Base-by-base conservation (phyloP, 2,888 invertebrate genomes). In the Diloba caeruleocephala region DNA sequence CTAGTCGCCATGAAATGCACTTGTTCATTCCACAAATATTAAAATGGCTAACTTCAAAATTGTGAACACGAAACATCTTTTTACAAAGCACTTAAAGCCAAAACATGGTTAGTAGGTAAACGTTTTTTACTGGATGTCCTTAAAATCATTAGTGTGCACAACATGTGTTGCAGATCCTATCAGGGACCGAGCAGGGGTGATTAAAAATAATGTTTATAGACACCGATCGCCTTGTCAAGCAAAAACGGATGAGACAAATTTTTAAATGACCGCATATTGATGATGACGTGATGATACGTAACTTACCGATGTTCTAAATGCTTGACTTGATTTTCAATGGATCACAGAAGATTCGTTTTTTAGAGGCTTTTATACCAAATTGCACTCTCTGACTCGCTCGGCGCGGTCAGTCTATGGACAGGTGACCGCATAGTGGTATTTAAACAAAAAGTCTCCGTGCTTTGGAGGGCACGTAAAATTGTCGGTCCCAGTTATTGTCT, bases 151-250 rank as follows among this genome's bases (percentile, higher is more conserved):
- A 89, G 87, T 74, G 79, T 81, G 75, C 82, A 65, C 79, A 87
- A 90, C 90, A 90, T 90, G 86, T 91, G 91, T 90, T 79, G 69
- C 79, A 74, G 91, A 90, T 91, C 85, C 72, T 71, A 90, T 91
- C 90, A 55, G 63, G 74, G n/a, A n/a, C 63, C 63, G 60, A 66
- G 55, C 66, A 48, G 46, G 32, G 78, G 75, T 75, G 76, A 88
- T 88, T 85, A 89, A 87, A 85, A 81, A 79, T 77, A 76, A 82
- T 86, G 83, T 90, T 89, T 87, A 86, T 86, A 73, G 71, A 44
- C 72, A 56, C 62, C 65, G 63, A 71, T 68, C 50, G 73, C 50
- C 56, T 61, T 61, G 60, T 63, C 61, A 64, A 78, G 82, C 81
- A 85, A 81, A 82, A 72, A 74, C 51, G 5, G 10, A 52, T 54